Base-by-base conservation (phyloP, 30 jellyfish, hydroid and myxozoan species). In the Pelagia noctiluca region DNA sequence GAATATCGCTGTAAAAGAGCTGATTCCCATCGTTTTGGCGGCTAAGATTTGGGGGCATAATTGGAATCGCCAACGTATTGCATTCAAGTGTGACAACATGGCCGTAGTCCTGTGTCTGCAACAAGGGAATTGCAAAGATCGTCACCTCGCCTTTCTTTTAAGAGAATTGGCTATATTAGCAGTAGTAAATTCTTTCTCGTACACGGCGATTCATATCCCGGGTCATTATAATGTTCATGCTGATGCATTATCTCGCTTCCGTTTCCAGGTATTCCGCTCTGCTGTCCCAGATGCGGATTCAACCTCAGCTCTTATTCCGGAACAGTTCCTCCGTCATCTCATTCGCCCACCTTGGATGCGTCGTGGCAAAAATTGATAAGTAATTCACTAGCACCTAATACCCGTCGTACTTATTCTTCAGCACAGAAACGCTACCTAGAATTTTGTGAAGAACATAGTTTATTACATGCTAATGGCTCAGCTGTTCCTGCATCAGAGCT, bases 101-200 rank as follows among this genome's bases (percentile, higher is more conserved):
- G 72, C 72, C 5, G 72, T n/a, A n/a, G n/a, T n/a, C n/a, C n/a
- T n/a, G n/a, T n/a, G n/a, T n/a, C n/a, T n/a, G n/a, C n/a, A n/a
- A 11, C 72, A 57, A 22, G 72, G 72, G 10, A 22, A 31, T 57
- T 57, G 72, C 28, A 57, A 57, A 31, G 49, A 61, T 26, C 75
- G 75, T 1, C 75, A 61, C 75, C 75, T 61, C 37, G 75, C 75
- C 29, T 61, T 61, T 37, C 29, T 61, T 34, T 26, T 61, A 26
- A 61, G 75, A 37, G 75, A 61, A 37, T 29, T 61, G 0, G 12
- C 75, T 21, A 61, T 61, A 1, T 26, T 61, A 61, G 75, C 75
- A 13, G 36, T 61, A n/a, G 22, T 61, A 12, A 34, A 61, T 61
- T 61, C 75, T n/a, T 61, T 61, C 29, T 21, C 75, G 29, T 61